phyloP scores from a whole-genome alignment of 2,113 vertebrate species.

The Eulemur rufifrons region DNA sequence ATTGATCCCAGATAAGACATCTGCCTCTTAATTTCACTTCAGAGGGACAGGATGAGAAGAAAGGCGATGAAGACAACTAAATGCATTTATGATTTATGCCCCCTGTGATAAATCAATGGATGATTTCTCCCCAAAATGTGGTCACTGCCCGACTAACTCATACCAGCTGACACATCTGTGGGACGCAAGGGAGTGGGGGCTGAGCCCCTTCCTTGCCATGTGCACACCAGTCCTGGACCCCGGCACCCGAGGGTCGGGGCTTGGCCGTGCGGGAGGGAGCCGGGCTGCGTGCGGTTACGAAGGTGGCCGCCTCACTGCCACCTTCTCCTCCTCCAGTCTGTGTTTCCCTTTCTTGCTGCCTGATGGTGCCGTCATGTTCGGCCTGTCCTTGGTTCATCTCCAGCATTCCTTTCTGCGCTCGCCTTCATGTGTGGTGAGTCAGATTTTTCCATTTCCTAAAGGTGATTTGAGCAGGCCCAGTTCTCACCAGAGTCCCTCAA shows the following conservation, averaged over 20 bases:
- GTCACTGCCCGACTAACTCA: constrained; percentile 74
- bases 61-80: constrained; percentile 74
- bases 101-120: constrained; percentile 75
- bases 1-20: constrained; percentile 73
- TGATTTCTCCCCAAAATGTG: constrained; percentile 78
- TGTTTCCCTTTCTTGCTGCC: background rate
- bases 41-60: constrained; percentile 73
- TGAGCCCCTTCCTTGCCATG: constrained; percentile 60
- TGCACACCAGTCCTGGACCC: constrained; percentile 53
- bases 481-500: constrained; percentile 41
- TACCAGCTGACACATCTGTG: constrained; percentile 76
- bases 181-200: background rate
- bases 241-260: background rate
- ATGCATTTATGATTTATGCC: constrained; percentile 76
- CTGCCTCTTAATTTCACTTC: constrained; percentile 77
- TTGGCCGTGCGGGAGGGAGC: background rate
- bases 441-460: constrained; percentile 61
- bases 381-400: constrained; percentile 23
- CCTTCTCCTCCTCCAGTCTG: background rate
- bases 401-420: constrained; percentile 35
- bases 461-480: constrained; percentile 48
- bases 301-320: background rate
- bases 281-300: fast-evolving
- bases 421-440: constrained; percentile 48
- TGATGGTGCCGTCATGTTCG: background rate